Conservation (phyloP, 2,113 vertebrate genomes). For the Antidorcas marsupialis region DNA sequence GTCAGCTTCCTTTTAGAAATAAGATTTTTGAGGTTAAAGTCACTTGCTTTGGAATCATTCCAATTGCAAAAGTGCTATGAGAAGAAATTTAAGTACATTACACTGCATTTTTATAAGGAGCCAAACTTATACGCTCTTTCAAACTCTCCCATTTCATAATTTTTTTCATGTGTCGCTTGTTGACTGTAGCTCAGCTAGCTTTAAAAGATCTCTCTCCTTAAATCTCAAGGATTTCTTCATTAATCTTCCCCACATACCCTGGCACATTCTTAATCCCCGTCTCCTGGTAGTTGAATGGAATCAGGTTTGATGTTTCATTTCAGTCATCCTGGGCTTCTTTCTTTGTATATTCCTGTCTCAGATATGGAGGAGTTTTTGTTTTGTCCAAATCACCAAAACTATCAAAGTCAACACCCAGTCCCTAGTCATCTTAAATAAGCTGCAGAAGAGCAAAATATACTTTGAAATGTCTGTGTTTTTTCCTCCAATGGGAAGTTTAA, state of each 20-base stretch:
- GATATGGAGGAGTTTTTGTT: not conserved
- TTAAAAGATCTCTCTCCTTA: not conserved
- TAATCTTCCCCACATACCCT: not conserved
- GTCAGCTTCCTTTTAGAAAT: not conserved
- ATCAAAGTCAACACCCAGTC: not conserved
- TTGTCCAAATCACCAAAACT: not conserved
- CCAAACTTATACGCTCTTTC: not conserved
- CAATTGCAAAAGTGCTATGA: not conserved
- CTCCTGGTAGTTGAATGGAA: not conserved
- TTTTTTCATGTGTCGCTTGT: not conserved
- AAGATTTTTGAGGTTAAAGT: constrained; percentile 38
- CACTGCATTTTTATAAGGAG: not conserved
- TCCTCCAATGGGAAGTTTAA: not conserved
- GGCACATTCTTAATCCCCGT: not conserved
- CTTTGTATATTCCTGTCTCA: not conserved
- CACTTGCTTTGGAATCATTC: constrained; percentile 26
- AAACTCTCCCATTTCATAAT: not conserved
- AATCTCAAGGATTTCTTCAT: not conserved
- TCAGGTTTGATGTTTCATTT: not conserved
- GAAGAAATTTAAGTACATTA: constrained; percentile 3
- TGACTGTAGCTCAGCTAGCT: not conserved
- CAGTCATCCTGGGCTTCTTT: not conserved
- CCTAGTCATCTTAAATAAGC: not conserved
- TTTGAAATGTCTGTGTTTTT: not conserved
- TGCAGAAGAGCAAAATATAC: not conserved